Base-by-base conservation (phyloP, 2,888 invertebrate genomes). In the Galerucella calmariensis region DNA sequence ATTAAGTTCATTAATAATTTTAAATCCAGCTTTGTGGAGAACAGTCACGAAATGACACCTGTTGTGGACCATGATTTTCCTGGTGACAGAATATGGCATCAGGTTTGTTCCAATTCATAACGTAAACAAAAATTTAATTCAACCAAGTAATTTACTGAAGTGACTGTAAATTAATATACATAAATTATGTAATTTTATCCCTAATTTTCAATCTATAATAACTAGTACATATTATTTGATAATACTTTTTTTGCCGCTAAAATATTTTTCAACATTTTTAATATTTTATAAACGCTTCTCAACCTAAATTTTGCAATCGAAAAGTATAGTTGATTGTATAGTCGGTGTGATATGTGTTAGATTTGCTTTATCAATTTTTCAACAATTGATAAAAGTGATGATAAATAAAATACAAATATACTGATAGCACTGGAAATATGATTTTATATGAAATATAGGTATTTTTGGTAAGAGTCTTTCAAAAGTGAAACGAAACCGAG, bases 331-430 rank as follows among this genome's bases (percentile, higher is more conserved):
- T 65, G 46, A 65, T 65, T 46, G 46, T 65, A 65, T 41, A 62
- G 41, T 62, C 11, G 35, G 46, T 46, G 63, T 44, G 14, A 65
- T 46, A 46, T 11, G 61, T 46, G 61, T 46, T n/a, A 65, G 63
- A 65, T 65, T 46, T 46, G 11, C n/a, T 62, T 65, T 65, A 65
- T 65, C 63, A 65, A 65, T 65, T 65, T 65, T 44, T 46, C 63
- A 65, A 65, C 63, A 65, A 46, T 65, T 65, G 63, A 65, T 65
- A 65, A 65, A 65, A 65, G 16, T 65, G 63, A 65, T 65, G 63
- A 65, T 65, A 65, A 63, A 65, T 65, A 65, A 65, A 44, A 65
- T 65, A 65, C 46, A 65, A 65, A 65, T 62, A 51, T 56, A 65
- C 63, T 65, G 63, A 44, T 65, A 65, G 35, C 63, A 20, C 63